Base-by-base conservation (phyloP, 2,113 vertebrate genomes). In the Cottus gobio region DNA sequence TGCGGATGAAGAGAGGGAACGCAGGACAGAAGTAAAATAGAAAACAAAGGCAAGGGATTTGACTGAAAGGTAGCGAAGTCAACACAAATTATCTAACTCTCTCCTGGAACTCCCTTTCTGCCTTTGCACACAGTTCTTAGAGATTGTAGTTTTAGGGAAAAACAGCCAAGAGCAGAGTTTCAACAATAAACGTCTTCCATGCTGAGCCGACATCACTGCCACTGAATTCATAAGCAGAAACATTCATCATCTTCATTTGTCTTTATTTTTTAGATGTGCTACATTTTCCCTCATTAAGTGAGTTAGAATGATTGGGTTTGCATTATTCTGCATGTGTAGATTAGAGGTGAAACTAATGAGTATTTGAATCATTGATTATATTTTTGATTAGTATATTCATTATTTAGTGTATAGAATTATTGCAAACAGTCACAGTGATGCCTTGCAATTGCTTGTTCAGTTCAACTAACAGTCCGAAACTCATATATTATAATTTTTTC, bases 31-130 rank as follows among this genome's bases (percentile, higher is more conserved):
- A 63, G 56, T 26, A 1, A 58, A 71, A 77, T 24, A 57, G 42
- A 62, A 70, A 44, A 57, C 5, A 9, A 26, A 56, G 22, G 10
- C 2, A 42, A 78, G 3, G 18, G 20, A 72, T 68, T 31, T 76
- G 39, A 80, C 20, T 77, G 76, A 85, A 74, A 67, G 44, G 62
- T 30, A 80, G 75, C 79, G 42, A 78, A 89, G 75, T 75, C 44
- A 85, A 87, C 85, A 89, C 58, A 90, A 91, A 90, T 75, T 46
- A 81, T 77, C 42, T 61, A 82, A 81, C 36, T 62, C 22, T 46
- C 85, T 82, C 75, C 22, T 71, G 57, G 46, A 52, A 84, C 50
- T 31, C 54, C 54, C 48, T 60, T 37, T 78, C 31, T 77, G 12
- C 68, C 31, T 87, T 78, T 72, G 28, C 24, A 63, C 64, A 64